Evolutionary conservation across 2,113 vertebrate species (phyloP).

Genomic region (Stegastes partitus): DNA sequence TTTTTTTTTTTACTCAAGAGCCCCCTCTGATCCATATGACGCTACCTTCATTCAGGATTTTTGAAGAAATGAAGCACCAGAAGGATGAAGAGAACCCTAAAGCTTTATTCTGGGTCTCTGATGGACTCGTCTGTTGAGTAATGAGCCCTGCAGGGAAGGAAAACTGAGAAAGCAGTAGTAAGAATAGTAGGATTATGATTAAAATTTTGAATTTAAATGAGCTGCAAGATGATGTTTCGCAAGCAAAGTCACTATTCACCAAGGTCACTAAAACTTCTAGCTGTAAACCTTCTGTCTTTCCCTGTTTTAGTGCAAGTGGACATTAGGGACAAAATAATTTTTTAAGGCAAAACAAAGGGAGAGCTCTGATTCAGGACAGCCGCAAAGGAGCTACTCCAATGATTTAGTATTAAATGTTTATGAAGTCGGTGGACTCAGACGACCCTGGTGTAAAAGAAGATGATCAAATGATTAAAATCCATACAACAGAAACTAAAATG

Average conservation of each 20-base stretch:
- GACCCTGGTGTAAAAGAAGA: background rate
- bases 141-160: slow-evolving; percentile 29
- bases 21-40: slow-evolving; percentile 50
- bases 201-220: slow-evolving; percentile 21
- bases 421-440: background rate
- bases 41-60: slow-evolving; percentile 70
- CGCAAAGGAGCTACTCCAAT: background rate
- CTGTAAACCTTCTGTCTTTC: slow-evolving; percentile 57
- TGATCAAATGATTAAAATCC: no score
- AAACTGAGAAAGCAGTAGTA: slow-evolving; percentile 24
- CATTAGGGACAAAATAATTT: background rate
- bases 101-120: slow-evolving; percentile 24
- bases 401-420: background rate
- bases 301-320: background rate
- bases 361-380: slow-evolving; percentile 2
- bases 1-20: slow-evolving; percentile 65
- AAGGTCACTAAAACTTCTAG: slow-evolving; percentile 54
- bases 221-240: slow-evolving; percentile 69
- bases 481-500: background rate
- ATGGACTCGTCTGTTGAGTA: slow-evolving; percentile 53
- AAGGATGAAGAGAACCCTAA: background rate
- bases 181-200: slow-evolving; percentile 24
- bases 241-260: slow-evolving; percentile 71
- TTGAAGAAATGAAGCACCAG: slow-evolving; percentile 27
- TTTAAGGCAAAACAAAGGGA: slow-evolving; percentile 15